Evolutionary conservation across 2,113 vertebrate species (phyloP).

Genomic region (Microtus richardsoni): DNA sequence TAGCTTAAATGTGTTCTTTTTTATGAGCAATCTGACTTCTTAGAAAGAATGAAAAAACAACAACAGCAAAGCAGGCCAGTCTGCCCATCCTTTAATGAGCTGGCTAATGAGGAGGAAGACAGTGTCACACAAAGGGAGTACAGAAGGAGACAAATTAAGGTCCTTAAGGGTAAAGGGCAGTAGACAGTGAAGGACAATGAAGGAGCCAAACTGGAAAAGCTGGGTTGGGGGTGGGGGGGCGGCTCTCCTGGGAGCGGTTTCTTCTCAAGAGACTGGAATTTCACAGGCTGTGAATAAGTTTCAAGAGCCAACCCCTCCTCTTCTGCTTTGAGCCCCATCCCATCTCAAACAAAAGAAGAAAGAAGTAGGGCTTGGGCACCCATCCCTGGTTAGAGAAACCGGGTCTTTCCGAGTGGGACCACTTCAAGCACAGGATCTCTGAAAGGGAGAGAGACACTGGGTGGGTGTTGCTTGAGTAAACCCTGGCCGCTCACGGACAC

Average conservation of each 20-base stretch:
- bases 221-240: neutral
- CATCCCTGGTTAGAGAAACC: neutral
- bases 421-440: neutral
- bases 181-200: fast-evolving
- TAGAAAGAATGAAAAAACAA: neutral
- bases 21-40: constrained; percentile 40
- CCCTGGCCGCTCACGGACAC: neutral
- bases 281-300: neutral
- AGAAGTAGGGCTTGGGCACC: neutral
- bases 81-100: constrained; percentile 43
- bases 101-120: constrained; percentile 38
- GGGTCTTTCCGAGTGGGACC: neutral
- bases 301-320: neutral
- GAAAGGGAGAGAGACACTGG: neutral
- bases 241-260: fast-evolving
- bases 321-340: neutral
- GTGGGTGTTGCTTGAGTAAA: fast-evolving
- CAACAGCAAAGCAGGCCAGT: neutral
- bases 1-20: neutral
- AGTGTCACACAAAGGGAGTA: neutral
- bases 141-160: neutral
- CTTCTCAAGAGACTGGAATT: neutral
- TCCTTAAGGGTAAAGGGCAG: neutral
- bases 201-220: neutral
- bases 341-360: neutral